A percentile compares a stretch with the other conserved stretches of the same genome.
These are phyloP conservation scores for Toxotes jaculatrix DNA, from an alignment of 2,113 vertebrate species.

Conservation along the genomic window DNA sequence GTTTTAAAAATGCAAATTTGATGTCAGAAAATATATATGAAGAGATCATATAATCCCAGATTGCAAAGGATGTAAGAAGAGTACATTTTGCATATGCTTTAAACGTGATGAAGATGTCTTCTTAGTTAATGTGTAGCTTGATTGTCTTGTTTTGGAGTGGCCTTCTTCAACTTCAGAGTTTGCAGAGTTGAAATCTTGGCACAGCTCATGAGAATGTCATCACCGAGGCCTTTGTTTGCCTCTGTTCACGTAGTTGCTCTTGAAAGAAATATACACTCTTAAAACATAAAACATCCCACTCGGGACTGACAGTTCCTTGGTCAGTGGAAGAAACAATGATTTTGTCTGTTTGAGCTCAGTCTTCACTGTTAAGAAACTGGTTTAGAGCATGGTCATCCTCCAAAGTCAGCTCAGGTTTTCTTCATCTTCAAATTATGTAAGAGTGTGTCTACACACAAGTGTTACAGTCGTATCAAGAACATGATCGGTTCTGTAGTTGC, in stretches of 20 bases:
- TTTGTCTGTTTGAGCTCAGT: constrained; percentile 28
- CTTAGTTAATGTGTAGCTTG: background rate
- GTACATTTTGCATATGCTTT: background rate
- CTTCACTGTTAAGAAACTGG: constrained; percentile 22
- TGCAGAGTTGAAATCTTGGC: constrained; percentile 3
- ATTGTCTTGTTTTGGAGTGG: constrained; percentile 21
- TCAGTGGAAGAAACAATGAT: constrained; percentile 30
- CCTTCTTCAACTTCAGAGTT: constrained; percentile 30
- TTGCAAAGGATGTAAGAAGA: constrained; percentile 23
- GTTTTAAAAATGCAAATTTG: constrained; percentile 24
- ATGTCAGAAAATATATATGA: constrained; percentile 15
- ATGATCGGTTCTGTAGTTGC: background rate
- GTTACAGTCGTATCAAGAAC: constrained; percentile 2
- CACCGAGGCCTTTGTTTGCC: background rate
- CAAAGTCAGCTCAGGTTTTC: constrained; percentile 16
- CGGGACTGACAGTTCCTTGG: constrained; percentile 13
- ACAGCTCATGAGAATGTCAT: constrained; percentile 29
- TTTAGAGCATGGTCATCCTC: constrained; percentile 27
- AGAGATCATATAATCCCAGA: background rate
- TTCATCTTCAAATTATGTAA: constrained; percentile 42
- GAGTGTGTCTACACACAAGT: constrained; percentile 9
- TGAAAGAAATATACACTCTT: constrained; percentile 15
- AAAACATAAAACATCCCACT: constrained; percentile 12
- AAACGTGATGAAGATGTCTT: constrained; percentile 37
- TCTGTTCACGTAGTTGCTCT: constrained; percentile 18